These are phyloP conservation scores for Parazoanthus swiftii DNA, from an alignment of 92 coral and sea anemone genomes.

Conservation along the genomic window DNA sequence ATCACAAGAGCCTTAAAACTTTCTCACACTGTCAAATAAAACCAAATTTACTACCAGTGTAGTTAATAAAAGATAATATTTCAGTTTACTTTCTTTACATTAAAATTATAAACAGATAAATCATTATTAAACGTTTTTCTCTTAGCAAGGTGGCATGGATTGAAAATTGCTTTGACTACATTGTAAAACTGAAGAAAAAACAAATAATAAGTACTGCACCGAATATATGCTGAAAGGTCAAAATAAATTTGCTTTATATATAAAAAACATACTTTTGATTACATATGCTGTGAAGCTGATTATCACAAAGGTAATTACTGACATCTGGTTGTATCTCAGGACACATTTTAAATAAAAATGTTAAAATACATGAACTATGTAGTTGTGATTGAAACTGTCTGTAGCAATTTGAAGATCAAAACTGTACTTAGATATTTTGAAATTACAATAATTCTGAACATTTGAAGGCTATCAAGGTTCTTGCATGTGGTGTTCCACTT, in stretches of 20 bases:
- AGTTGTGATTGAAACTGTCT: neutral
- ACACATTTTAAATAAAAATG: neutral
- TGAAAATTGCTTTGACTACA: neutral
- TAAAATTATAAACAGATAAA: neutral
- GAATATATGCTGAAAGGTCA: neutral
- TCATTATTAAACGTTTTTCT: no score
- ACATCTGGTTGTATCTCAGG: slow-evolving; percentile 7
- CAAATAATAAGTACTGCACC: neutral
- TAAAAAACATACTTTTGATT: neutral
- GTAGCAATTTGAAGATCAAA: neutral
- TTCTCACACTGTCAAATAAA: no score
- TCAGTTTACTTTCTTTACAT: neutral
- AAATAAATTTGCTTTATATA: neutral
- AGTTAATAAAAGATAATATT: neutral
- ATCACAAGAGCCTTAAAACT: neutral
- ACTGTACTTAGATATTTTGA: slow-evolving; percentile 18
- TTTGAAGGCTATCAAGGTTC: neutral
- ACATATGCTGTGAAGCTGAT: neutral
- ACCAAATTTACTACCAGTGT: no score
- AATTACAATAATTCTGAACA: neutral
- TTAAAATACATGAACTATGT: neutral
- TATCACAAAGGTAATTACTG: slow-evolving; percentile 4
- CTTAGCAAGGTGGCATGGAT: neutral
- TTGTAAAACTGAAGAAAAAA: neutral
- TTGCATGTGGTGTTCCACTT: neutral